phyloP scores from a whole-genome alignment of 2,797 vertebrate genomes.

The Scleropages formosus region DNA sequence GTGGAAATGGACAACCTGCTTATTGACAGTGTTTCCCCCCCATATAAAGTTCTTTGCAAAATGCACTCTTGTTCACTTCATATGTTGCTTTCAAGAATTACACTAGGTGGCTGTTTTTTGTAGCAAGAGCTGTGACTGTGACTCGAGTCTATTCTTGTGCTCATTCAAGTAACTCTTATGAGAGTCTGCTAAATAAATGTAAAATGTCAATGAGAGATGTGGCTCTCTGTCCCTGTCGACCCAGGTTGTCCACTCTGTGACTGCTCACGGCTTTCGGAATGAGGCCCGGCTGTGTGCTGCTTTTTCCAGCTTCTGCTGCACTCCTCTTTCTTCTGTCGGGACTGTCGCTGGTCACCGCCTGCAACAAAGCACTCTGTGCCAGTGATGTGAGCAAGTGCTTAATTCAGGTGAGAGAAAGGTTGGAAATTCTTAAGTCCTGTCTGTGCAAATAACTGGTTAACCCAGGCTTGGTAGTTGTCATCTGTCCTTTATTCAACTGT shows the following conservation, averaged over 20 bases:
- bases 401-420: slow-evolving; percentile 81
- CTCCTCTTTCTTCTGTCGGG: slow-evolving; percentile 75
- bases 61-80: too few relatives aligned
- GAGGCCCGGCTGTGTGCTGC: slow-evolving; percentile 69
- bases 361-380: slow-evolving; percentile 95
- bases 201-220: too few relatives aligned
- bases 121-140: too few relatives aligned
- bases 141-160: background rate
- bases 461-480: too few relatives aligned
- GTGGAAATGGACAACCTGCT: too few relatives aligned
- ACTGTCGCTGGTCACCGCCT: slow-evolving; percentile 72
- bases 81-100: too few relatives aligned
- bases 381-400: slow-evolving; percentile 98
- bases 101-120: too few relatives aligned
- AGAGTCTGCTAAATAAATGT: too few relatives aligned
- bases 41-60: too few relatives aligned
- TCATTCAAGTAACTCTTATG: background rate
- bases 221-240: slow-evolving; percentile 36
- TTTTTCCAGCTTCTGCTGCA: slow-evolving; percentile 57
- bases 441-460: background rate
- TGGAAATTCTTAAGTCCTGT: too few relatives aligned
- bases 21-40: too few relatives aligned
- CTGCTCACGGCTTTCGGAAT: slow-evolving; percentile 70
- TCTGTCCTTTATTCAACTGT: too few relatives aligned
- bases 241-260: slow-evolving; percentile 51